Conservation (phyloP, 35 echinoderm and acorn worm species). For the Apostichopus parvimensis region DNA sequence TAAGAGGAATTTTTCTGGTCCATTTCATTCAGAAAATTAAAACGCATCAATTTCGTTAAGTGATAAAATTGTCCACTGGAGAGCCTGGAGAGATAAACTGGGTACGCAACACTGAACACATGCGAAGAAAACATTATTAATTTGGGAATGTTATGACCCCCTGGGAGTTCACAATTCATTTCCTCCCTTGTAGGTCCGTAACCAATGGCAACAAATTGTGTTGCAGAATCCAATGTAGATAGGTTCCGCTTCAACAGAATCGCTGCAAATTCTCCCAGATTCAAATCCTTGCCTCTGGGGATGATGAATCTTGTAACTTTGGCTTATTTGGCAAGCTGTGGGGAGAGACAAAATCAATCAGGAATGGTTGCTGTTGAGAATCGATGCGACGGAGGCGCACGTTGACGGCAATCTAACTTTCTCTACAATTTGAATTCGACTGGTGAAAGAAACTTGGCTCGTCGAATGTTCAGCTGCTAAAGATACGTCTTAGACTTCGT, state of each 20-base stretch:
- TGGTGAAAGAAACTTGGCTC: background rate
- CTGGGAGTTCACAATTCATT: conserved; percentile 10
- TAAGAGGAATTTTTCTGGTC: background rate
- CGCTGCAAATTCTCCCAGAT: background rate
- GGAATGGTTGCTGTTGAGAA: background rate
- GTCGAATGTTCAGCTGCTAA: background rate
- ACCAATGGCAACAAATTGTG: conserved; percentile 38
- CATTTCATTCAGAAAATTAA: background rate
- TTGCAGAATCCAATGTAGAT: background rate
- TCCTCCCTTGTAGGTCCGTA: conserved; percentile 30
- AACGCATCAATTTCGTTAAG: background rate
- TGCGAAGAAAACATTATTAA: conserved; percentile 26
- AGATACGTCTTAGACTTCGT: background rate
- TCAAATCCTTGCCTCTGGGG: background rate
- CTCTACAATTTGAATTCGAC: background rate
- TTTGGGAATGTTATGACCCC: conserved; percentile 14
- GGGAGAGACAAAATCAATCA: background rate
- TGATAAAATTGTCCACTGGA: conserved; percentile 15
- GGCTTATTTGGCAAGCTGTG: background rate
- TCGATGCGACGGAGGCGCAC: background rate
- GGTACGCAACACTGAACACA: conserved; percentile 1
- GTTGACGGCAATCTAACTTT: background rate
- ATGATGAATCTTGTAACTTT: conserved; percentile 2
- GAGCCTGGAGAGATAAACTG: background rate
- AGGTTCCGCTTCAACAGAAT: background rate